phyloP scores from a whole-genome alignment of 35 echinoderm and acorn worm genomes.

The Chiridota heheva region DNA sequence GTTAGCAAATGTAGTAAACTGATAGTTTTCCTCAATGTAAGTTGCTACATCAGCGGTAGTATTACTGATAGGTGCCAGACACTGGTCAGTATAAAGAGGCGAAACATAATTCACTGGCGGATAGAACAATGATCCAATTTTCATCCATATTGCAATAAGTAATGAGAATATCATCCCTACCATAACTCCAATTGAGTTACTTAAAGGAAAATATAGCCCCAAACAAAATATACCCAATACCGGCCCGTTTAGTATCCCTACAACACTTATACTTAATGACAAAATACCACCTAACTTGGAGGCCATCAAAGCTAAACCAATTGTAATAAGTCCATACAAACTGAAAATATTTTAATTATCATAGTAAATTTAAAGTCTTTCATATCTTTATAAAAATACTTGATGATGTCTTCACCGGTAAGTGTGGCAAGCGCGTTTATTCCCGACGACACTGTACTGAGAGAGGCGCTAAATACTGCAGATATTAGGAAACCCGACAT shows the following conservation, averaged over 20 bases:
- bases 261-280: background rate
- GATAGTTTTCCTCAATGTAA: slow-evolving; percentile 8
- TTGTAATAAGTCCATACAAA: slow-evolving; percentile 14
- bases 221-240: slow-evolving; percentile 30
- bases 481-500: slow-evolving; percentile 30
- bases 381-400: background rate
- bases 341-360: background rate
- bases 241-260: slow-evolving; percentile 4
- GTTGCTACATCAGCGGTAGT: background rate
- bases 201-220: slow-evolving; percentile 26
- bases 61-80: background rate
- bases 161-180: slow-evolving; percentile 6
- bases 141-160: slow-evolving; percentile 3
- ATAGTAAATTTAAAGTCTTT: slow-evolving; percentile 3
- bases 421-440: slow-evolving; percentile 23
- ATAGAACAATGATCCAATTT: slow-evolving; percentile 4
- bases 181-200: slow-evolving; percentile 11
- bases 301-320: slow-evolving; percentile 4
- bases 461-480: slow-evolving; percentile 23
- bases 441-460: slow-evolving; percentile 21
- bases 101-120: slow-evolving; percentile 7
- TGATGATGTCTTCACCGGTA: slow-evolving; percentile 23
- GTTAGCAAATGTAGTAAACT: background rate
- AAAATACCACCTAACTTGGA: slow-evolving; percentile 13
- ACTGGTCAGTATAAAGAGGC: slow-evolving; percentile 32